Base-by-base conservation (phyloP, 2,888 invertebrate genomes). In the Dasysyrphus albostriatus region DNA sequence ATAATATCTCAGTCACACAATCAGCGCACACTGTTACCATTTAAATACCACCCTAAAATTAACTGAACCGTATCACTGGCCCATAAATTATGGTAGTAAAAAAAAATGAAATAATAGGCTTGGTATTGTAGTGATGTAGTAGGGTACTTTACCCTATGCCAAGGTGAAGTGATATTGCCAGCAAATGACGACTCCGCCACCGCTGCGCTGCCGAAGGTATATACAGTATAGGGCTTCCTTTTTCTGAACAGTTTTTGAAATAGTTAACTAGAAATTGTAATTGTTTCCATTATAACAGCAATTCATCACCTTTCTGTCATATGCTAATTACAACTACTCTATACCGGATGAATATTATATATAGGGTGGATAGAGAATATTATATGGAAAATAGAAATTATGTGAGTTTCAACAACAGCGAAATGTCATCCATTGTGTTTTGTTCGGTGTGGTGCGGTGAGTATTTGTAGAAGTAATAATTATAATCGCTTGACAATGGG, bases 251-350 rank as follows among this genome's bases (percentile, higher is more conserved):
- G 24, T 56, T 58, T 58, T 34, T n/a, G 34, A 34, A 58, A 34
- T 58, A 39, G 61, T 39, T 70, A 49, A 70, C 63, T 78, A 75
- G 61, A 72, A 79, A 87, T 83, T 87, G 75, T 83, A 87, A 87
- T 87, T 83, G 74, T 87, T 87, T 65, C 87, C 83, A 79, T 79
- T 83, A 87, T 79, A 75, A 67, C 83, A 75, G 83, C 65, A 83
- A 87, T 87, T 87, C 87, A 87, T 87, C 87, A 87, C 87, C 75
- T 87, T 87, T 87, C 78, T 83, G 87, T 79, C 87, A 83, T 87
- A 87, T 87, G 87, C 78, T 87, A 87, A 87, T 87, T 87, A 76
- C 70, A 65, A 69, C 39, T 69, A 56, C 24, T 39, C 39, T 70
- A 65, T 61, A 44, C 34, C 47, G 19, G 58, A 49, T 54, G 32